phyloP scores from a whole-genome alignment of 2,888 invertebrate genomes.

The Cantharis rustica region DNA sequence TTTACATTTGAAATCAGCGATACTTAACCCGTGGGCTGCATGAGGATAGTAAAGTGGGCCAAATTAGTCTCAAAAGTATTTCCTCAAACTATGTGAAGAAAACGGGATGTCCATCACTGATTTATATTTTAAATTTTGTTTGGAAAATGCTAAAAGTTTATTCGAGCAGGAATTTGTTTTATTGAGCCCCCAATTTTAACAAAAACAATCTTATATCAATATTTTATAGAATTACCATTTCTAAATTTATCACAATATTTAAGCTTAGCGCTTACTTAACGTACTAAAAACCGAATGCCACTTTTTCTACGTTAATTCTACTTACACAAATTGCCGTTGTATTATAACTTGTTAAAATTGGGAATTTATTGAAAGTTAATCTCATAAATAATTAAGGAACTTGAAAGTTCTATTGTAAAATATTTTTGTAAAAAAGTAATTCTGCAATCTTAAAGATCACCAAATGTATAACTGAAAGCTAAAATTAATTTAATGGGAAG shows the following conservation, averaged over 20 bases:
- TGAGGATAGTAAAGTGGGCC: too few species aligned
- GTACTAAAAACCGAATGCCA: neutral
- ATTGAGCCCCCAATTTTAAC: neutral
- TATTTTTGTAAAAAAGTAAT: neutral
- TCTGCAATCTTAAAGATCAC: neutral
- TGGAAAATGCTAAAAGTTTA: neutral
- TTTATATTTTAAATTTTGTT: neutral
- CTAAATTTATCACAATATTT: neutral
- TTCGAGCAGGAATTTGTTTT: neutral
- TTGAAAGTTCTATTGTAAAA: neutral
- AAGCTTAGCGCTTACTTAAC: neutral
- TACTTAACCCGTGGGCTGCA: neutral
- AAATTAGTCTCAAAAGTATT: too few species aligned
- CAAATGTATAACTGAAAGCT: neutral
- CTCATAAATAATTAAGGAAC: neutral
- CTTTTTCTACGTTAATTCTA: neutral
- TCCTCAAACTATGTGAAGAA: neutral
- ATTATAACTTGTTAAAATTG: neutral
- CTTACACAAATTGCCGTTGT: neutral
- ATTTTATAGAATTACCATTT: neutral
- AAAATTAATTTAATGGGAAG: conserved; percentile 48
- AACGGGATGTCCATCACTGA: neutral
- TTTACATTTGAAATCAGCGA: neutral
- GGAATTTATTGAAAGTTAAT: neutral
- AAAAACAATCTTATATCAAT: neutral